Percentiles rank a stretch among this genome's conserved stretches.
These are phyloP conservation scores for Labeo catla DNA, from an alignment of 2,113 vertebrate genomes.

Conservation along the genomic window DNA sequence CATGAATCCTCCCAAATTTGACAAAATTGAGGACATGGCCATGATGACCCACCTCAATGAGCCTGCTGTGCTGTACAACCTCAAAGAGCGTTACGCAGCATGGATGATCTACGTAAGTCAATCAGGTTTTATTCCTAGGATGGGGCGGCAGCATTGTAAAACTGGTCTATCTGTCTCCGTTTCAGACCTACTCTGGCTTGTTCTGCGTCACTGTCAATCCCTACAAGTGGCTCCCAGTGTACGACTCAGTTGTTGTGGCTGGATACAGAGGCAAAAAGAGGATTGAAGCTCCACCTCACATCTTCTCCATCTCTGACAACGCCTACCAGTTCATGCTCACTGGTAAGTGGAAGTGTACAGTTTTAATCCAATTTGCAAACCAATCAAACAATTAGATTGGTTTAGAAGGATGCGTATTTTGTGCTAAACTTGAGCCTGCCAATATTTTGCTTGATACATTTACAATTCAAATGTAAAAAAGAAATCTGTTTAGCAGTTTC, in stretches of 20 bases:
- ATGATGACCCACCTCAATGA: slow-evolving; percentile 69
- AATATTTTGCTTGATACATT: neutral
- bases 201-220: slow-evolving; percentile 72
- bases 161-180: too few relatives aligned
- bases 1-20: slow-evolving; percentile 65
- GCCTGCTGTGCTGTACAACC: slow-evolving; percentile 68
- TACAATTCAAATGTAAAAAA: too few relatives aligned
- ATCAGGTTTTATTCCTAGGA: slow-evolving; percentile 24
- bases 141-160: too few relatives aligned
- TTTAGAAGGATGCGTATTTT: neutral
- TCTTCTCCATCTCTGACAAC: slow-evolving; percentile 7
- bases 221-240: slow-evolving; percentile 91
- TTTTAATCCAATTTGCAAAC: neutral
- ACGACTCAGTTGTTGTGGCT: slow-evolving; percentile 55
- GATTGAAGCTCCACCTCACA: slow-evolving; percentile 8
- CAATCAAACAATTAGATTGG: too few relatives aligned
- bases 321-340: slow-evolving; percentile 63
- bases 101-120: slow-evolving; percentile 83
- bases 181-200: slow-evolving; percentile 65
- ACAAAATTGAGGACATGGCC: slow-evolving; percentile 71
- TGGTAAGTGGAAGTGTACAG: neutral
- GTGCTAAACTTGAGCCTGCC: neutral
- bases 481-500: too few relatives aligned
- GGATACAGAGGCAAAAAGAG: slow-evolving; percentile 25
- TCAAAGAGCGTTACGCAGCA: slow-evolving; percentile 80